These are phyloP conservation scores for Lydus trimaculatus DNA, from an alignment of 2,888 invertebrate genomes.

Conservation along the genomic window DNA sequence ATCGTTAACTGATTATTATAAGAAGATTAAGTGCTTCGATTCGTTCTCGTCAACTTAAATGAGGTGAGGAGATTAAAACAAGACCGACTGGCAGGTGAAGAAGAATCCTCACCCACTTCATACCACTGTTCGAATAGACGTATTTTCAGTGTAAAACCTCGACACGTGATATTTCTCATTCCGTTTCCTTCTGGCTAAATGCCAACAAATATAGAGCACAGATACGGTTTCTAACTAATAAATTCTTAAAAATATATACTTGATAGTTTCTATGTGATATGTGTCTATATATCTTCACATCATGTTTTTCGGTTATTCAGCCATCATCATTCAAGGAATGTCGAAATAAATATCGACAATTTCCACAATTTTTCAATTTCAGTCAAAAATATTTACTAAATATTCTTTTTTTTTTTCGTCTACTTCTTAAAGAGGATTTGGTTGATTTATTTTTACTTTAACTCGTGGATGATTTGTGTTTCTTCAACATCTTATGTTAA, in stretches of 20 bases:
- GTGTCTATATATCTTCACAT: not conserved
- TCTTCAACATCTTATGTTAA: conserved; percentile 28
- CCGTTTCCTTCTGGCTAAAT: conserved; percentile 4
- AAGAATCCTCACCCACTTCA: not conserved
- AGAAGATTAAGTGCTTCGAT: conserved; percentile 8
- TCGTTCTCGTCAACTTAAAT: conserved; percentile 7
- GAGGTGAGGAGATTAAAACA: conserved; percentile 7
- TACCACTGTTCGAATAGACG: not conserved
- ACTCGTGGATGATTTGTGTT: conserved; percentile 37
- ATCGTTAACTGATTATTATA: conserved; percentile 4
- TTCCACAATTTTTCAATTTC: conserved; percentile 8
- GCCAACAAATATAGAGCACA: not conserved
- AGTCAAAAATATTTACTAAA: not conserved
- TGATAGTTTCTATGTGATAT: not conserved
- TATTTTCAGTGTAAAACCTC: not conserved
- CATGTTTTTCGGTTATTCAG: not conserved
- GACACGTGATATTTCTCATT: conserved; percentile 6
- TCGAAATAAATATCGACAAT: not conserved
- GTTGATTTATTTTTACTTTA: conserved; percentile 16
- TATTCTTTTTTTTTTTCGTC: not conserved
- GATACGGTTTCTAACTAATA: not conserved
- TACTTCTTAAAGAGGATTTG: not conserved
- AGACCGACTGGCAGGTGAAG: not conserved
- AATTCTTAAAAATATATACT: conserved; percentile 6
- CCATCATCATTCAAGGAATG: not conserved